A percentile compares a stretch with the other conserved stretches of the same genome.
phyloP scores from a whole-genome alignment of 2,797 vertebrate genomes.

The Orientallactaga sibirica region DNA sequence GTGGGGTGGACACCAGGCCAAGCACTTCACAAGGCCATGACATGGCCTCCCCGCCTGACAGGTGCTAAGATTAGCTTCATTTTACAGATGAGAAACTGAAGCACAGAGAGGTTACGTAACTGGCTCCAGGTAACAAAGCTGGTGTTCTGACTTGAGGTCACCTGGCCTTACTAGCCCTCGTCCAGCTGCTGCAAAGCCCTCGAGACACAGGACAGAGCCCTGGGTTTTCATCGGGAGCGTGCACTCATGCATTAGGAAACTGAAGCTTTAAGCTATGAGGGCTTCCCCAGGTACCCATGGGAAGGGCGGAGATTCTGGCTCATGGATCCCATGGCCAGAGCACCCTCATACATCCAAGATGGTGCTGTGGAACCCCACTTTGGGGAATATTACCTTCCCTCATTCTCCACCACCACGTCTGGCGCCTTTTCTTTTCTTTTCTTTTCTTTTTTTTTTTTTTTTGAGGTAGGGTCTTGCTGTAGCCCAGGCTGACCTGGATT shows the following conservation, averaged over 20 bases:
- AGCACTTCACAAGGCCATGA: background rate
- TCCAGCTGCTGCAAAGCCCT: background rate
- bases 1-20: background rate
- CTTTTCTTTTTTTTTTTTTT: too few species aligned
- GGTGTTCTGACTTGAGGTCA: background rate
- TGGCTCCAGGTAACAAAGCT: slow-evolving; percentile 23
- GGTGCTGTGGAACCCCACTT: background rate
- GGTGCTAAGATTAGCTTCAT: background rate
- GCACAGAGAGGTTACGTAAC: background rate
- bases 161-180: background rate
- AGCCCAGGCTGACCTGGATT: too few species aligned
- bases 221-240: background rate
- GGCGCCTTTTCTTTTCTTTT: too few species aligned
- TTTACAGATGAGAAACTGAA: background rate
- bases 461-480: too few species aligned
- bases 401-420: too few species aligned
- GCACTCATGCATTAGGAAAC: background rate
- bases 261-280: background rate
- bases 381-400: background rate
- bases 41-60: background rate
- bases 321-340: background rate
- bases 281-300: background rate
- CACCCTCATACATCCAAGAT: rapidly evolving
- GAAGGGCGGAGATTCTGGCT: background rate
- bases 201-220: background rate